phyloP scores from a whole-genome alignment of 1,140 invertebrate species.

The Cecropterus lyciades region DNA sequence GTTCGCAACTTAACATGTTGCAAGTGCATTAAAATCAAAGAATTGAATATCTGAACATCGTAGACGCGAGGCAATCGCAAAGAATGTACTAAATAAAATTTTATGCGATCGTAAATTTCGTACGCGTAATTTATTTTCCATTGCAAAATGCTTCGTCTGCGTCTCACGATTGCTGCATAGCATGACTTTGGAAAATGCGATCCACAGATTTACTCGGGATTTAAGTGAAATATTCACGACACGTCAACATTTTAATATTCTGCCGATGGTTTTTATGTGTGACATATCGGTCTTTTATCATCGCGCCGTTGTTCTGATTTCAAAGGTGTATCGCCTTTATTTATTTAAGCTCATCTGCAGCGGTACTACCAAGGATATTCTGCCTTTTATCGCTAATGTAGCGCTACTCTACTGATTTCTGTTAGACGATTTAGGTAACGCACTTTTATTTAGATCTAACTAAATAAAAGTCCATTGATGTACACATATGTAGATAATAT shows the following conservation, averaged over 20 bases:
- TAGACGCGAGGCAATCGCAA: conserved; percentile 24
- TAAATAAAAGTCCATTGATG: too few species aligned
- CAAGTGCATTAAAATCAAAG: conserved; percentile 27
- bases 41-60: conserved; percentile 21
- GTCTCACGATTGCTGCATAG: conserved; percentile 15
- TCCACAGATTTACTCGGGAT: conserved; percentile 15
- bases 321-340: too few species aligned
- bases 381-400: too few species aligned
- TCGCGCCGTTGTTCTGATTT: too few species aligned
- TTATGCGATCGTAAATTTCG: conserved; percentile 28
- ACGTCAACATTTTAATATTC: background rate
- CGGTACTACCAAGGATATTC: too few species aligned
- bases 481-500: too few species aligned
- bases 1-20: background rate
- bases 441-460: too few species aligned
- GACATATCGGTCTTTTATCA: too few species aligned
- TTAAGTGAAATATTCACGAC: conserved; percentile 13
- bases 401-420: too few species aligned
- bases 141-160: conserved; percentile 19
- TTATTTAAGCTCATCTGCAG: too few species aligned
- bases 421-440: too few species aligned
- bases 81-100: conserved; percentile 30
- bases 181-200: conserved; percentile 27
- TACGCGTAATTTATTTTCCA: conserved; percentile 28
- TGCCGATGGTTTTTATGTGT: background rate